phyloP scores from a whole-genome alignment of 1,140 invertebrate genomes.

The Phortica variegata region DNA sequence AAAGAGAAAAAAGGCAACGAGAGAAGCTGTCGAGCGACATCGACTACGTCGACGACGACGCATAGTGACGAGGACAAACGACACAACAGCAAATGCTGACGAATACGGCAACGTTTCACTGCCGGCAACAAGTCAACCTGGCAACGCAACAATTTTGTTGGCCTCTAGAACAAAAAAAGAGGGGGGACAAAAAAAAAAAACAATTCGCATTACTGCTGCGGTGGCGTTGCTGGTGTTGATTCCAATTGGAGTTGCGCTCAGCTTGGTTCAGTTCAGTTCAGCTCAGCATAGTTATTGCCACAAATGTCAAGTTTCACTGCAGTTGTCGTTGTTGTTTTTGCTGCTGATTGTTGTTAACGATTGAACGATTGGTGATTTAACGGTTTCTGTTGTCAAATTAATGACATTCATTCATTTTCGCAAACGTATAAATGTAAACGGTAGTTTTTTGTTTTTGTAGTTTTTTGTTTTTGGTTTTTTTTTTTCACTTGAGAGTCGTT shows the following conservation, averaged over 20 bases:
- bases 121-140: too few relatives aligned
- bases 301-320: not conserved
- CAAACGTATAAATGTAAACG: conserved; percentile 32
- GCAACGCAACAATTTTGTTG: too few relatives aligned
- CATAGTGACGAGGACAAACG: too few relatives aligned
- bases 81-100: too few relatives aligned
- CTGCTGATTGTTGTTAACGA: conserved; percentile 26
- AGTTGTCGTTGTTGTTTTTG: conserved; percentile 15
- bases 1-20: conserved; percentile 12
- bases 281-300: conserved; percentile 30
- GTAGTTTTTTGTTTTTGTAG: conserved; percentile 43
- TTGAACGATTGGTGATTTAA: conserved; percentile 53
- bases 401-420: conserved; percentile 55
- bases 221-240: too few relatives aligned
- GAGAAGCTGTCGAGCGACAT: conserved; percentile 8
- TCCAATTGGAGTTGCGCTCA: too few relatives aligned
- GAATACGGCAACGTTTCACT: too few relatives aligned
- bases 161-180: too few relatives aligned
- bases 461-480: conserved; percentile 28
- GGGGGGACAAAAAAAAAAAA: too few relatives aligned
- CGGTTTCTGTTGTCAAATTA: conserved; percentile 56
- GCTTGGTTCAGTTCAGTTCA: conserved; percentile 7
- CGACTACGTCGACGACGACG: too few relatives aligned
- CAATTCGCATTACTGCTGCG: too few relatives aligned
- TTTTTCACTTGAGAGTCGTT: conserved; percentile 7